Conservation (phyloP, 2,797 vertebrate species). For the Anguilla anguilla region DNA sequence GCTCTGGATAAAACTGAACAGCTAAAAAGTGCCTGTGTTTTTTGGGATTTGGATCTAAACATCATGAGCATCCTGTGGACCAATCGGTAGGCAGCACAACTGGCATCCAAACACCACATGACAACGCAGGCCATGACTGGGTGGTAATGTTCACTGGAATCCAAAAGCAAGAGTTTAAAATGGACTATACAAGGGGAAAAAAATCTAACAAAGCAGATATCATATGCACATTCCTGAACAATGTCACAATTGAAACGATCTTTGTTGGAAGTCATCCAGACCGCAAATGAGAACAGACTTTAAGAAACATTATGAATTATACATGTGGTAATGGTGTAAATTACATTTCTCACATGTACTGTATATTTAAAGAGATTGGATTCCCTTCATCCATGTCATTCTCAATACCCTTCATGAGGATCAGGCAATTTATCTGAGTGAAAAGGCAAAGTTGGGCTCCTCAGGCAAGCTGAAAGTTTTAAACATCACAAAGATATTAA, state of each 20-base stretch:
- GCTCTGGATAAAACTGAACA: background rate
- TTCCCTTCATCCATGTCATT: background rate
- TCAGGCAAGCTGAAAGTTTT: background rate
- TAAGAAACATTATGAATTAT: background rate
- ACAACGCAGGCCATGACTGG: background rate
- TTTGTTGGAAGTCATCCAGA: constrained; percentile 10
- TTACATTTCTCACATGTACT: background rate
- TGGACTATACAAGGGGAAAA: background rate
- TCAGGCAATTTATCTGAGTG: background rate
- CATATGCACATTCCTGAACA: background rate
- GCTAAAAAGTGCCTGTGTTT: background rate
- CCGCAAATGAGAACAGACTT: constrained; percentile 17
- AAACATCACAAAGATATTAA: background rate
- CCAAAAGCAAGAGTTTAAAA: constrained; percentile 16
- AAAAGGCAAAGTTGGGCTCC: constrained; percentile 4
- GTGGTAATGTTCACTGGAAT: background rate
- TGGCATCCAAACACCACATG: background rate
- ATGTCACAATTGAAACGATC: constrained; percentile 6
- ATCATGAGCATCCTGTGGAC: background rate
- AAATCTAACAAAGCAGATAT: constrained; percentile 30
- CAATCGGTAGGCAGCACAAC: background rate
- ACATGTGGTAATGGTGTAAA: constrained; percentile 10
- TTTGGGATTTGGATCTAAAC: constrained; percentile 3
- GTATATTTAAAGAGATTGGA: background rate
- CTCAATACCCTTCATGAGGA: background rate